Evolutionary conservation across 64 coral and sea anemone genomes (phyloP), one percentile per base, ranked within the genome.

Genomic region (Platygyra sinensis): DNA sequence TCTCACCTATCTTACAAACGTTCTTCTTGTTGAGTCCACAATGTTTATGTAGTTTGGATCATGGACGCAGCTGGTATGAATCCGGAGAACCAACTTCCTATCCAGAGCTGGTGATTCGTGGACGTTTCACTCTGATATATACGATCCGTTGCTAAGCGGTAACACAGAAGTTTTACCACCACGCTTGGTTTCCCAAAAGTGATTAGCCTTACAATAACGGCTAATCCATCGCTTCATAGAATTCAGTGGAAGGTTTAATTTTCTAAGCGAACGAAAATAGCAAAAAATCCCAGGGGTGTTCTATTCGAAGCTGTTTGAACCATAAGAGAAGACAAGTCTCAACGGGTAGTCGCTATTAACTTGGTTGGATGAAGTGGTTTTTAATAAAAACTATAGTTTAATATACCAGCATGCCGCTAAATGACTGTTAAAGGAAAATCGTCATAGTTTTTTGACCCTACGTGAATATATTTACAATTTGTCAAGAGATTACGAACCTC

Each of bases 101-200:
- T 69, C 29, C 20, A 69, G 5, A 4, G 24, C 25, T 69, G 65
- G 7, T 24, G 65, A n/a, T n/a, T 11, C n/a, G n/a, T 24, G 22
- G 65, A 11, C 65, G n/a, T 11, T 69, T 8, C 10, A 69, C 1
- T 25, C n/a, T 8, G 11, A 10, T 8, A 49, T 50, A 77, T 16
- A 20, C 7, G 39, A 50, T 20, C 19, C 42, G 36, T 77, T 77
- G 74, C 74, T 77, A 77, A 77, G 74, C 36, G 74, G 74, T 77
- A 22, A 20, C 39, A n/a, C 49, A 22, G 52, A 50, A 50, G 39
- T 77, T 77, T 46, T 77, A 10, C 4, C 3, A 46, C 42, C 33
- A 50, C 74, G 74, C 74, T 77, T 25, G 38, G 33, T 46, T 18
- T 77, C 33, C 52, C 74, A 49, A 50, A 77, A 77, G 36, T 12